Conservation (phyloP, 2,113 vertebrate species). For the Bombycilla garrulus region DNA sequence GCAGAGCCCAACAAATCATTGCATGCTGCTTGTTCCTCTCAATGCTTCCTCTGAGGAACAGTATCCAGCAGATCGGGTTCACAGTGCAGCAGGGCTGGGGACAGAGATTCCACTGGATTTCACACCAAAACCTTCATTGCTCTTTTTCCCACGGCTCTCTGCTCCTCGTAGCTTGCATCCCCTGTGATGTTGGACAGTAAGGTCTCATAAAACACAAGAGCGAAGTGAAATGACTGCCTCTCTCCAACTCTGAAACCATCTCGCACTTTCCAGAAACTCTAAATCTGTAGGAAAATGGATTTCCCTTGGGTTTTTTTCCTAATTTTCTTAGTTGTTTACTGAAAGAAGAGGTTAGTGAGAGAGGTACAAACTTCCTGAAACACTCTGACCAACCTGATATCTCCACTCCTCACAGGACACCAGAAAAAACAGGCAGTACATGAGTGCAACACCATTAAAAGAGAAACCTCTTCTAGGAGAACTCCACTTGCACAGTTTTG, state of each 20-base stretch:
- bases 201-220: background rate
- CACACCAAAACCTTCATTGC: background rate
- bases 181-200: background rate
- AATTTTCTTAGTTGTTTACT: background rate
- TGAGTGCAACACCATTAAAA: background rate
- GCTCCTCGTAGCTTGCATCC: background rate
- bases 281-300: background rate
- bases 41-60: background rate
- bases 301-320: background rate
- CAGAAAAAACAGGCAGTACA: background rate
- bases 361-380: background rate
- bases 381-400: background rate
- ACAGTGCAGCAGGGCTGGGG: background rate
- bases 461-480: background rate
- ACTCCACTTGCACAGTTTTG: background rate
- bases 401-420: background rate
- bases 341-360: background rate
- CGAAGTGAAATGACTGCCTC: background rate
- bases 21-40: background rate
- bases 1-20: constrained; percentile 25
- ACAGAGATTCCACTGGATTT: background rate
- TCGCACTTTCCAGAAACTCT: background rate
- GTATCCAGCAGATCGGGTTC: constrained; percentile 8
- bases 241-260: background rate
- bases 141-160: background rate